Percentiles rank a stretch among this genome's conserved stretches.
phyloP scores from a whole-genome alignment of 2,113 vertebrate species.

The Siphamia tubifer region DNA sequence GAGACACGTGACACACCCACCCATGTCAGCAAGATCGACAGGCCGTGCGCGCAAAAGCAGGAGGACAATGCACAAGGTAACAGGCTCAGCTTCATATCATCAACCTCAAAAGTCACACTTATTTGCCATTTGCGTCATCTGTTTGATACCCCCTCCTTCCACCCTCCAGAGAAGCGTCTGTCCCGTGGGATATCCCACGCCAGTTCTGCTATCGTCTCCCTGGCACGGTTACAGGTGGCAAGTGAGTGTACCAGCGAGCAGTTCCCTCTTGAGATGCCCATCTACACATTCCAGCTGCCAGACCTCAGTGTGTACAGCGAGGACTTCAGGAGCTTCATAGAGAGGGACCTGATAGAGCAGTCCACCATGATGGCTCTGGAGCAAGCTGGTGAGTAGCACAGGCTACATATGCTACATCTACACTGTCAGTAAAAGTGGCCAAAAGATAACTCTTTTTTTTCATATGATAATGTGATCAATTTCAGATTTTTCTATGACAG shows the following conservation, averaged over 20 bases:
- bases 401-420: too few relatives aligned
- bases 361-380: slow-evolving; percentile 97
- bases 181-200: slow-evolving; percentile 98
- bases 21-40: slow-evolving; percentile 78
- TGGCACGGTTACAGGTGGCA: slow-evolving; percentile 94
- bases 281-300: slow-evolving; percentile 98
- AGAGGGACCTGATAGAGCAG: slow-evolving; percentile 96
- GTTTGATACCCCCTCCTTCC: not conserved
- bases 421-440: too few relatives aligned
- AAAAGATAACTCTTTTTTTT: too few relatives aligned
- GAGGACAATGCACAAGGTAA: slow-evolving; percentile 85
- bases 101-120: not conserved
- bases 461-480: too few relatives aligned
- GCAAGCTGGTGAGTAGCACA: slow-evolving; percentile 87
- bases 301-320: slow-evolving; percentile 98
- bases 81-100: not conserved
- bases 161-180: slow-evolving; percentile 89
- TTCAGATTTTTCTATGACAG: too few relatives aligned
- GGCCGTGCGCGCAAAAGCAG: slow-evolving; percentile 84
- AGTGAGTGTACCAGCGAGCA: slow-evolving; percentile 93
- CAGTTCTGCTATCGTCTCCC: slow-evolving; percentile 97
- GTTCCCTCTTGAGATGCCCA: slow-evolving; percentile 97
- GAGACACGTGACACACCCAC: slow-evolving; percentile 81
- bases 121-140: not conserved
- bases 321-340: slow-evolving; percentile 96